Base-by-base conservation (phyloP, 2,113 vertebrate genomes). In the Xiphorhynchus elegans region DNA sequence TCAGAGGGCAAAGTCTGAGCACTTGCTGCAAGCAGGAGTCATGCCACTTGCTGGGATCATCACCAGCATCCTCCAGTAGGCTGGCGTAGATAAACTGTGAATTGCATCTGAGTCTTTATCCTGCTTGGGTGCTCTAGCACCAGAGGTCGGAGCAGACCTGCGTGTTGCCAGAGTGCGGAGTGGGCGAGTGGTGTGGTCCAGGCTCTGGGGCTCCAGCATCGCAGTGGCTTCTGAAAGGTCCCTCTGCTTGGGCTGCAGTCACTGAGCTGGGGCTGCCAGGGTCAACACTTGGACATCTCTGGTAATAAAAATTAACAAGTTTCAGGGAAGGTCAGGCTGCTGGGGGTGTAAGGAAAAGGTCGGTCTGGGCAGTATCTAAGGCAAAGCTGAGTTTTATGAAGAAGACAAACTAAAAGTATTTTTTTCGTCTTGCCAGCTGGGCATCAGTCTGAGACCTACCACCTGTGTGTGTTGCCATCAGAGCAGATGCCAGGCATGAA, bases 1-100 rank as follows among this genome's bases (percentile, higher is more conserved):
- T 6, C 1, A 2, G 20, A 31, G 47, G 5, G 12, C 2, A 0
- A 55, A 37, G 40, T n/a, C 49, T 47, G 17, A 84, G 33, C 46
- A 5, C 55, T 64, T 56, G 29, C 28, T 46, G 50, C n/a, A 42
- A 24, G 37, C 63, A 31, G 63, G 39, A 84, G 42, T 72, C 2
- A 0, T 40, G n/a, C 50, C 1, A 1, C 46, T 87, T 70, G n/a
- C 60, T 84, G 37, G 49, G n/a, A 11, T 89, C 44, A 21, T 52
- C 59, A 33, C 28, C 66, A 72, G 15, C 3, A 0, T 60, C 53
- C 44, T 87, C 33, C 62, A 50, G 0, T 7, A 78, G 35, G n/a
- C 50, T 82, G 68, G 37, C 56, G 39, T 0, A 50, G 33, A 28
- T 72, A 79, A 47, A 11, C 10, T 52, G 20, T 74, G 44, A 64